A percentile compares a stretch with the other conserved stretches of the same genome.
These are phyloP conservation scores for Leucophenga varia DNA, from an alignment of 1,140 invertebrate species.

Conservation along the genomic window DNA sequence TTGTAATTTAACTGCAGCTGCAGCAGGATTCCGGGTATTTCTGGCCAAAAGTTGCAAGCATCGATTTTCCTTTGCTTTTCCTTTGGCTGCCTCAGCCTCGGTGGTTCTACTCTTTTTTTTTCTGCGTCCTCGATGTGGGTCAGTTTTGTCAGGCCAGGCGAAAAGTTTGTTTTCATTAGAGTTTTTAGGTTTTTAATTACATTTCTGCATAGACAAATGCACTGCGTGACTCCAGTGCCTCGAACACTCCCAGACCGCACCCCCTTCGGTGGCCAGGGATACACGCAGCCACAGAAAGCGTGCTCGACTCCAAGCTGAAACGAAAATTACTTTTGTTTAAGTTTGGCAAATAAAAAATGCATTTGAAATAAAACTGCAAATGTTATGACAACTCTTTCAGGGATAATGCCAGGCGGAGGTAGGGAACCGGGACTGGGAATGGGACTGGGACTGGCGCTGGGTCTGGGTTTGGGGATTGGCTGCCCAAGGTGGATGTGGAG, in stretches of 20 bases:
- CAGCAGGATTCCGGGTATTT: no score
- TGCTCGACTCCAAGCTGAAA: slow-evolving; percentile 13
- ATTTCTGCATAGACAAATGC: slow-evolving; percentile 29
- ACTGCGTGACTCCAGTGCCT: not conserved
- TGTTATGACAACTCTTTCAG: no score
- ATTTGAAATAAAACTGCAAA: no score
- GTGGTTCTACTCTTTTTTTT: not conserved
- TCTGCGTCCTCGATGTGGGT: slow-evolving; percentile 26
- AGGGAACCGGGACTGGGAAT: no score
- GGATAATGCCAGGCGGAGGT: no score
- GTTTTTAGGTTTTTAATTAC: slow-evolving; percentile 38
- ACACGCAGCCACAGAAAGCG: no score
- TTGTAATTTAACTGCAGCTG: slow-evolving; percentile 42
- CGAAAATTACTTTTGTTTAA: slow-evolving; percentile 29
- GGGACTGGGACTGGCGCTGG: no score
- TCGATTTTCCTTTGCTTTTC: slow-evolving; percentile 27
- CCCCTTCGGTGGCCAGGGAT: no score
- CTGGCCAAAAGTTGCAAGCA: slow-evolving; percentile 17
- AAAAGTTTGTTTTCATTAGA: slow-evolving; percentile 29
- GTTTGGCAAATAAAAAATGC: slow-evolving; percentile 23
- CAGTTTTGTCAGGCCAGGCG: slow-evolving; percentile 18
- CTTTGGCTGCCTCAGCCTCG: no score
- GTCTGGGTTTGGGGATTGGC: no score
- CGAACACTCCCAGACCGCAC: slow-evolving; percentile 6
- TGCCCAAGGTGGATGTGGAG: no score